Conservation (phyloP, 2,113 vertebrate species). For the Pseudopodoces humilis region DNA sequence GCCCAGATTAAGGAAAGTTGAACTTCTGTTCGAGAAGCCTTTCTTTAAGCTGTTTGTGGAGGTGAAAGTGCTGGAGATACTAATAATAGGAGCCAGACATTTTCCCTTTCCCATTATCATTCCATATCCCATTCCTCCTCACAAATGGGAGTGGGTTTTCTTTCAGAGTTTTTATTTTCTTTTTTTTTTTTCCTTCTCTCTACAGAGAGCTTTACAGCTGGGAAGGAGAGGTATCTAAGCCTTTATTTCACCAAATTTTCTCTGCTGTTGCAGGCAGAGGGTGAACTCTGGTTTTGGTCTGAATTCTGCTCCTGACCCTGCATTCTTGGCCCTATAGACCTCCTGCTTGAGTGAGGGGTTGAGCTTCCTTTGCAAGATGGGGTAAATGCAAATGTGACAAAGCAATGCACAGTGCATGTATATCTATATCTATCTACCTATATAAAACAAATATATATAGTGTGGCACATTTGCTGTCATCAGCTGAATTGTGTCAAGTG, state of each 20-base stretch:
- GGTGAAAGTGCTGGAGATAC: slow-evolving; percentile 5
- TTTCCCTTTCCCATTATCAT: neutral
- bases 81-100: slow-evolving; percentile 36
- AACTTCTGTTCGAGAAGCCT: slow-evolving; percentile 26
- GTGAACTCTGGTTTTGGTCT: neutral
- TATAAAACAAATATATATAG: neutral
- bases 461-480: neutral
- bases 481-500: neutral
- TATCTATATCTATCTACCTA: neutral
- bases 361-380: neutral
- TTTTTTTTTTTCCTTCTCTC: neutral
- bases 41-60: slow-evolving; percentile 12
- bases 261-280: neutral
- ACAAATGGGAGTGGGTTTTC: neutral
- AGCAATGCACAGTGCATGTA: neutral
- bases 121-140: neutral
- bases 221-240: neutral
- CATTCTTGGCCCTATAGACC: neutral
- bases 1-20: slow-evolving; percentile 1
- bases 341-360: neutral
- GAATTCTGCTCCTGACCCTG: neutral
- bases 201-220: neutral
- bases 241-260: neutral
- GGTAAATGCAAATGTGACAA: neutral
- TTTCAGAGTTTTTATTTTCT: neutral